A percentile compares a stretch with the other conserved stretches of the same genome.
Conservation (phyloP, 2,888 invertebrate genomes). For the Lepidonotus clava region DNA sequence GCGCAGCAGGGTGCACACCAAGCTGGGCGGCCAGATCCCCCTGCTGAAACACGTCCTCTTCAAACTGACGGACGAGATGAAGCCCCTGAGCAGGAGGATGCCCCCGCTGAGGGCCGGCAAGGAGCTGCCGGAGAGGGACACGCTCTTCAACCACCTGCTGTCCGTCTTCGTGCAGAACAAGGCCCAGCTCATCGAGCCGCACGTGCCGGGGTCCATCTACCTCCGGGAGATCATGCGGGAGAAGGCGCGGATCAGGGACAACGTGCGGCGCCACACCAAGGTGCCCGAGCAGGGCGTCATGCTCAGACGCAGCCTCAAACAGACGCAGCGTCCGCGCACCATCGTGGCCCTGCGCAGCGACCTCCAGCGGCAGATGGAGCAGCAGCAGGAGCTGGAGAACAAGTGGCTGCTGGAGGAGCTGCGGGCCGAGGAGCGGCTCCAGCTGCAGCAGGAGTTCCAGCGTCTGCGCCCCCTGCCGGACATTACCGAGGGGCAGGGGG, state of each 20-base stretch:
- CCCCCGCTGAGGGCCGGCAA: slow-evolving; percentile 71
- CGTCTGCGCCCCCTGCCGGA: background rate
- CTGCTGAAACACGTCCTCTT: slow-evolving; percentile 71
- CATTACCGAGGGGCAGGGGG: background rate
- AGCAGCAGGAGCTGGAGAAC: slow-evolving; percentile 30
- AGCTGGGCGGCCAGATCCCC: slow-evolving; percentile 71
- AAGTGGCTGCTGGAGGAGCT: slow-evolving; percentile 34
- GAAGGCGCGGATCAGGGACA: slow-evolving; percentile 66
- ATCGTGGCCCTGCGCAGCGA: slow-evolving; percentile 32
- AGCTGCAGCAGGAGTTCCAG: slow-evolving; percentile 27
- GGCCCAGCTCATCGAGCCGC: slow-evolving; percentile 67
- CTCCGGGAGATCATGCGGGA: slow-evolving; percentile 76
- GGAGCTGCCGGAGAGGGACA: slow-evolving; percentile 69
- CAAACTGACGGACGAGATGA: slow-evolving; percentile 69
- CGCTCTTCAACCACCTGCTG: slow-evolving; percentile 60
- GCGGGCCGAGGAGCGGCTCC: background rate
- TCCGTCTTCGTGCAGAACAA: slow-evolving; percentile 57
- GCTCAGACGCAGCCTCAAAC: background rate
- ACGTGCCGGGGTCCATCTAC: slow-evolving; percentile 72
- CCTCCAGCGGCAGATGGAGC: slow-evolving; percentile 37
- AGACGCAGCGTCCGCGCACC: slow-evolving; percentile 25
- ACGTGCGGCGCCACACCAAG: background rate
- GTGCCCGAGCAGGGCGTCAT: background rate
- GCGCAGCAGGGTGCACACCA: slow-evolving; percentile 67
- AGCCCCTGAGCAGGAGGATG: slow-evolving; percentile 67